Evolutionary conservation across 2,113 vertebrate genomes (phyloP), one percentile per base, ranked within the genome.

Genomic region (Nothobranchius kuhntae): DNA sequence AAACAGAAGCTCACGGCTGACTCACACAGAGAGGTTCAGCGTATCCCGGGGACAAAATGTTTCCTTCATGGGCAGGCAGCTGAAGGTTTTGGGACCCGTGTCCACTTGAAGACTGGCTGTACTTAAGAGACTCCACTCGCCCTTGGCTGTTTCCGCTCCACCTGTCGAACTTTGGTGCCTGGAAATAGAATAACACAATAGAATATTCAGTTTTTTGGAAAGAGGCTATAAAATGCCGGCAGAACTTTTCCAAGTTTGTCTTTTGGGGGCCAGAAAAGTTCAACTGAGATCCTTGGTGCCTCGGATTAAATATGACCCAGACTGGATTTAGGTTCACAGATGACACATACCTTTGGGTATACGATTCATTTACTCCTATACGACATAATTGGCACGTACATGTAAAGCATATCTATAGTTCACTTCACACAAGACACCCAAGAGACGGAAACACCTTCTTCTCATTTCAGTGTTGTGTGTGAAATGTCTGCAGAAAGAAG

Each of bases 21-120:
- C 96, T 95, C 85, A 98, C 97, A 0, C 89, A 92, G n/a, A 90
- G 84, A n/a, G 94, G 93, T 58, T 94, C 92, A 0, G 90, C 54
- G 40, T 94, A 93, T 56, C 92, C 94, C 0, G 93, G 90, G 35
- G 92, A 93, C 21, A 92, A 48, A 2, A 81, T 73, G 35, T 94
- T 92, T 56, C 92, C 86, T 0, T 86, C 81, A 0, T 73, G 75
- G 48, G 67, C 75, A n/a, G 88, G 88, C 42, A 91, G 61, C 65
- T 89, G 85, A 62, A 91, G 87, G 68, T 88, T 89, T 58, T 73
- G 77, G 58, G 90, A 86, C 40, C 80, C 87, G 13, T 68, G 85
- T 51, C 78, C 84, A 3, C 68, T 83, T 12, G 53, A 60, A 7
- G 85, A 66, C 21, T 68, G 85, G 36, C 71, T 84, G 45, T 77